phyloP scores from a whole-genome alignment of 1,140 invertebrate species.

The Trichomalopsis sarcophagae region DNA sequence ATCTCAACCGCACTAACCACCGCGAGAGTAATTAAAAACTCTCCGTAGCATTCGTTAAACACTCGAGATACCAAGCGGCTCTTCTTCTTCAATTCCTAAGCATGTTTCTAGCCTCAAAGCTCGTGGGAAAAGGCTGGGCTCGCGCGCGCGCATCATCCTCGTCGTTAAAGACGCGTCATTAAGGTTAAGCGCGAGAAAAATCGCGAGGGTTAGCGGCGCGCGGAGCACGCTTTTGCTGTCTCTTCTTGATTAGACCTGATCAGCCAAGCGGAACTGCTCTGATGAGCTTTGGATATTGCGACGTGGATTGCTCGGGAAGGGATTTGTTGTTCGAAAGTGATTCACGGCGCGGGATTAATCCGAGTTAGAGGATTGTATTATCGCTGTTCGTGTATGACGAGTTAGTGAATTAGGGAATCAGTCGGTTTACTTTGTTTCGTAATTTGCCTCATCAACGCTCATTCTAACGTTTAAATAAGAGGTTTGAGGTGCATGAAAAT shows the following conservation, averaged over 20 bases:
- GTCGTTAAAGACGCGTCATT: conserved; percentile 74
- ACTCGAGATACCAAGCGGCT: background rate
- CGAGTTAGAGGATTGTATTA: too few species aligned
- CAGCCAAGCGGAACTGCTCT: background rate
- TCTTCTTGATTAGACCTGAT: conserved; percentile 32
- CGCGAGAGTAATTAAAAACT: conserved; percentile 70
- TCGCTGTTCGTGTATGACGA: too few species aligned
- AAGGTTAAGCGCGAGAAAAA: conserved; percentile 70
- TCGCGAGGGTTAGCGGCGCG: conserved; percentile 42
- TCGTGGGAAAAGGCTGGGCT: conserved; percentile 61
- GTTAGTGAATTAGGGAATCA: too few species aligned
- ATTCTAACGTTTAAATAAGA: too few species aligned
- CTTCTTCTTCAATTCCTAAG: background rate
- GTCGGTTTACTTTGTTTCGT: too few species aligned
- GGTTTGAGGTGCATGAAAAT: too few species aligned
- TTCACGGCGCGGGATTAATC: background rate
- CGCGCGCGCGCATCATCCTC: conserved; percentile 48
- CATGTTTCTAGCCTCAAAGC: conserved; percentile 59
- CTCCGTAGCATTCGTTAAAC: conserved; percentile 50
- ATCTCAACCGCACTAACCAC: conserved; percentile 50
- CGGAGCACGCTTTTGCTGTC: conserved; percentile 38
- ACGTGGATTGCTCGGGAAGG: too few species aligned
- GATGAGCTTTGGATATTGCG: background rate
- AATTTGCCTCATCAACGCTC: too few species aligned
- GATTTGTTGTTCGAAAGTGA: background rate